phyloP scores from a whole-genome alignment of 2,888 invertebrate genomes.

The Lordiphosa andalusiaca region DNA sequence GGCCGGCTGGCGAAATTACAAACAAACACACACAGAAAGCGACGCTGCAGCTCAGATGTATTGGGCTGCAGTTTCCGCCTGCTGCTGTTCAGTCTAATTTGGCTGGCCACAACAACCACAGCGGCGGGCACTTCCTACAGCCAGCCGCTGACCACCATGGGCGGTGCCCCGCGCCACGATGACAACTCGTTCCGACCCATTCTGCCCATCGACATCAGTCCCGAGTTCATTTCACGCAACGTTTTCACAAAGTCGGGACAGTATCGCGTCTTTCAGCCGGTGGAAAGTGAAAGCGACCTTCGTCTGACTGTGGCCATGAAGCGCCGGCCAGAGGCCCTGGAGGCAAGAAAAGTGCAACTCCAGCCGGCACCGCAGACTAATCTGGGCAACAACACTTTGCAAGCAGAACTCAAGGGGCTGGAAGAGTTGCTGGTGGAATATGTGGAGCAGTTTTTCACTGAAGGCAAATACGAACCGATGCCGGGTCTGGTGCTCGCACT shows the following conservation, averaged over 20 bases:
- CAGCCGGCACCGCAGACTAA: not conserved
- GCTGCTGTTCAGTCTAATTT: slow-evolving; percentile 28
- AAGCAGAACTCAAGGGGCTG: slow-evolving; percentile 62
- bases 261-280: slow-evolving; percentile 75
- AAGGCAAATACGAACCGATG: slow-evolving; percentile 70
- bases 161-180: slow-evolving; percentile 41
- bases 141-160: slow-evolving; percentile 58
- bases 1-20: slow-evolving; percentile 51
- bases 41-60: slow-evolving; percentile 43
- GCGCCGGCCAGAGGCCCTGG: slow-evolving; percentile 25
- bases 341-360: not conserved
- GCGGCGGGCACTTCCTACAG: slow-evolving; percentile 41
- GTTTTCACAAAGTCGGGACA: slow-evolving; percentile 77
- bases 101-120: slow-evolving; percentile 16
- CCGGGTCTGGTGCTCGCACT: slow-evolving; percentile 70
- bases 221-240: slow-evolving; percentile 70
- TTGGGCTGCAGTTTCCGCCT: slow-evolving; percentile 17
- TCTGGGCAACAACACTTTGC: slow-evolving; percentile 22
- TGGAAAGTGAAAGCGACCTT: slow-evolving; percentile 71
- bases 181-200: slow-evolving; percentile 76
- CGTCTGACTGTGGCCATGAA: slow-evolving; percentile 49
- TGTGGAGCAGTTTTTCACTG: slow-evolving; percentile 66
- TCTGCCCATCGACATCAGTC: slow-evolving; percentile 62
- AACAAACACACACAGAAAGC: slow-evolving; percentile 64
- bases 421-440: slow-evolving; percentile 73